Base-by-base conservation (phyloP, 1,140 invertebrate genomes). In the Idris sp. region DNA sequence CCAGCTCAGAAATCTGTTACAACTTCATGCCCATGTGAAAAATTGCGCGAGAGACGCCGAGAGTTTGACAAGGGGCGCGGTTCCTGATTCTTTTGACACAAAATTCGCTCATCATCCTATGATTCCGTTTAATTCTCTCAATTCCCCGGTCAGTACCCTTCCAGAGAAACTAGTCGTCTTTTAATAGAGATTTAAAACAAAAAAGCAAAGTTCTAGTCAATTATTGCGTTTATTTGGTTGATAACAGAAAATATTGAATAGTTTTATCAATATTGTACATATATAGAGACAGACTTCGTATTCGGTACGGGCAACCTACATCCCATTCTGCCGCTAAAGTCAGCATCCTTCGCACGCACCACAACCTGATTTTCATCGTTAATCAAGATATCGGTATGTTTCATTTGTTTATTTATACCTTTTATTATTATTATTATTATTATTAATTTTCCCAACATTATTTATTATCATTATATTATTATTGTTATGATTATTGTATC, bases 361-460 rank as follows among this genome's bases (percentile, higher is more conserved):
- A 65, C 68, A 65, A 79, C 64, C 84, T 85, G 84, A 84, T 86
- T 86, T 86, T 86, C 84, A 87, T 84, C 86, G 82, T 86, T 86
- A 87, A 71, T 14, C 64, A 38, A 62, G 72, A 87, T 77, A 86
- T 79, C 82, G 86, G 86, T 87, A 87, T 86, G 86, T 87, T 78
- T 86, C 79, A 83, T 85, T 86, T 87, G 54, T 87, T 87, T 82
- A 81, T 86, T 87, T 82, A 85, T 75, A 74, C 69, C 76, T 87
- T 86, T 86, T 67, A 62, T 82, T 86, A 77, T 83, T 84, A 76
- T n/a, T n/a, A n/a, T n/a, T n/a, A n/a, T n/a, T n/a, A n/a, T n/a
- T n/a, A n/a, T n/a, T n/a, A n/a, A 76, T 79, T 61, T 71, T 72
- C 54, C 48, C 74, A 65, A 44, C 58, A 49, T 75, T n/a, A n/a